Conservation (phyloP, 2,888 invertebrate species). For the Gastracanthus pulcherrimus region DNA sequence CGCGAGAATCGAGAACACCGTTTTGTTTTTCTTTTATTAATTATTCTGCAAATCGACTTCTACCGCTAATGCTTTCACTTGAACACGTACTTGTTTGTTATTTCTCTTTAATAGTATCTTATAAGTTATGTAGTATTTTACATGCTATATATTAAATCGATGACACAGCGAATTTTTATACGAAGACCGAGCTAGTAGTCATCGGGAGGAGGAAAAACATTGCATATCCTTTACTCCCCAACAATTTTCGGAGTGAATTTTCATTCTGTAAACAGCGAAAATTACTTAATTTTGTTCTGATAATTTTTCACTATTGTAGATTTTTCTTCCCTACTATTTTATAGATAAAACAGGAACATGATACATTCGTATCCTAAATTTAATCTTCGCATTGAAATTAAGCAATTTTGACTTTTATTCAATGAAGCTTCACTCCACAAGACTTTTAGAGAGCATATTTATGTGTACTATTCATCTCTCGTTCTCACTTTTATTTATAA, state of each 20-base stretch:
- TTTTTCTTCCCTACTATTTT: too few species aligned
- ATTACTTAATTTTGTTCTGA: neutral
- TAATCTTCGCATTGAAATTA: neutral
- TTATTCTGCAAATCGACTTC: constrained; percentile 16
- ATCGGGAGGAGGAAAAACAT: constrained; percentile 30
- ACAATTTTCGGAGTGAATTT: constrained; percentile 8
- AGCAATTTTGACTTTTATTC: neutral
- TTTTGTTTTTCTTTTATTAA: neutral
- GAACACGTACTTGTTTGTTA: constrained; percentile 47
- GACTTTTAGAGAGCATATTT: constrained; percentile 21
- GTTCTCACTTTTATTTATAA: neutral
- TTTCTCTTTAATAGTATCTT: constrained; percentile 34
- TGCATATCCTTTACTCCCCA: constrained; percentile 9
- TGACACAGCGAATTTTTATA: constrained; percentile 45
- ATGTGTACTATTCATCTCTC: constrained; percentile 1
- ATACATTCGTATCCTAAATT: too few species aligned
- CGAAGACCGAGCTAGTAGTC: constrained; percentile 15
- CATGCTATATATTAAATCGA: constrained; percentile 46
- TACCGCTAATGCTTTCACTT: constrained; percentile 41
- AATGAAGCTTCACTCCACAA: constrained; percentile 1
- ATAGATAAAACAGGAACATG: too few species aligned
- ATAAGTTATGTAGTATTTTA: constrained; percentile 41
- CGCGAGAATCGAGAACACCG: neutral
- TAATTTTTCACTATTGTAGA: neutral
- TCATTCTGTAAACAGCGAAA: neutral